Percentiles rank a stretch among this genome's conserved stretches.
phyloP scores from a whole-genome alignment of 2,888 invertebrate species.

The Oegoconia quadripuncta region DNA sequence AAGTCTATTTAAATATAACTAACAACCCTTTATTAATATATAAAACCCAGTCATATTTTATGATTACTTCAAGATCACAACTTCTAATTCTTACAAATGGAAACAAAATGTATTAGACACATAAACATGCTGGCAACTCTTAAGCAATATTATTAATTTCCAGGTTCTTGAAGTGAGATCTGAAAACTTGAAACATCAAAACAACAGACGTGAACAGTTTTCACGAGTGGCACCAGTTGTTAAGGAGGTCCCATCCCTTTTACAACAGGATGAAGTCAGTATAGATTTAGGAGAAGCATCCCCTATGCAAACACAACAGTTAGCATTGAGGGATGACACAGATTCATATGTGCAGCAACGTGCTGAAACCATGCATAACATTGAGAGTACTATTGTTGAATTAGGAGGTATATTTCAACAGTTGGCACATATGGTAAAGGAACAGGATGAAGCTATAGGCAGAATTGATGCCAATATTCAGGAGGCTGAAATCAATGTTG shows the following conservation, averaged over 20 bases:
- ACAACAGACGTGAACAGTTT: conserved; percentile 94
- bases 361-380: conserved; percentile 99
- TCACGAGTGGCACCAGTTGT: conserved; percentile 67
- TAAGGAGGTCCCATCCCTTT: conserved; percentile 62
- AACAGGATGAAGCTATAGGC: conserved; percentile 98
- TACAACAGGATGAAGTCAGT: conserved; percentile 86
- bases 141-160: conserved; percentile 18
- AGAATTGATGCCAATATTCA: conserved; percentile 98
- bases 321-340: conserved; percentile 89
- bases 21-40: no score
- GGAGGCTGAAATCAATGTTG: conserved; percentile 97
- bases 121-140: no score
- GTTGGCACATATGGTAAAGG: conserved; percentile 97
- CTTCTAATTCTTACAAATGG: no score
- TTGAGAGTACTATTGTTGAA: conserved; percentile 99
- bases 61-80: no score
- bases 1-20: no score
- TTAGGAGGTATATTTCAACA: conserved; percentile 99
- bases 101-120: no score
- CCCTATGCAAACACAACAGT: conserved; percentile 79
- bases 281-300: conserved; percentile 88
- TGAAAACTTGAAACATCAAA: conserved; percentile 98
- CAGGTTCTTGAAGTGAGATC: conserved; percentile 96
- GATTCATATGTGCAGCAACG: conserved; percentile 95
- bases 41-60: no score